Evolutionary conservation across 2,113 vertebrate species (phyloP).

Genomic region (Parus major): DNA sequence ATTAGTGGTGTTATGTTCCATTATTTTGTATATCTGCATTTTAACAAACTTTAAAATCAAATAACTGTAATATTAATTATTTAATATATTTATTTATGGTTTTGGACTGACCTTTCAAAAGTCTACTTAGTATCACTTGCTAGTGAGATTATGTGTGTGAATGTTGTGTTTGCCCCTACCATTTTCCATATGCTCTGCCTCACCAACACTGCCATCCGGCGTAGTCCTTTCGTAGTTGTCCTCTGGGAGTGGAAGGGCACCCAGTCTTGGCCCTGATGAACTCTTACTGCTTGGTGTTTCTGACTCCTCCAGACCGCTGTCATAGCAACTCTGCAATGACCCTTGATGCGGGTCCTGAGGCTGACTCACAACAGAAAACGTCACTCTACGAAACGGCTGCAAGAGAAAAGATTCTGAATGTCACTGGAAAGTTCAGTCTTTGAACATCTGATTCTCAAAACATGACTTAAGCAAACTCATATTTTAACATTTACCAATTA

Average conservation of each 20-base stretch:
- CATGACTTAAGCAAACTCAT: constrained; percentile 62
- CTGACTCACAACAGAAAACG: constrained; percentile 99
- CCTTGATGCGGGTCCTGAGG: constrained; percentile 99
- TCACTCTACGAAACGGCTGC: constrained; percentile 99
- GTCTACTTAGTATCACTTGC: constrained; percentile 68
- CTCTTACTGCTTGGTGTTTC: constrained; percentile 99
- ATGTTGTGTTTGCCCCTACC: constrained; percentile 98
- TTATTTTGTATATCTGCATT: constrained; percentile 59
- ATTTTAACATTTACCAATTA: constrained; percentile 38
- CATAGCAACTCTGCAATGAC: constrained; percentile 99
- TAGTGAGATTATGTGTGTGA: constrained; percentile 80
- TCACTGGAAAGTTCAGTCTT: constrained; percentile 80
- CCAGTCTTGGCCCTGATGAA: constrained; percentile 97
- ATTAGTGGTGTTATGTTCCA: constrained; percentile 38
- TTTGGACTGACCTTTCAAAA: constrained; percentile 71
- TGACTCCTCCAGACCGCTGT: constrained; percentile 99
- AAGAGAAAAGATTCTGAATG: constrained; percentile 97
- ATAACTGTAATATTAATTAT: constrained; percentile 45
- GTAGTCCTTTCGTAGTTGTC: constrained; percentile 99
- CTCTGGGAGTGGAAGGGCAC: constrained; percentile 98
- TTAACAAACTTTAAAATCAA: constrained; percentile 51
- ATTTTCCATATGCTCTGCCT: constrained; percentile 99
- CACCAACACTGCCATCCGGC: constrained; percentile 99
- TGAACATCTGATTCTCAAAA: constrained; percentile 76
- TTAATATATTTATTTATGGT: constrained; percentile 5